phyloP scores from a whole-genome alignment of 2,888 invertebrate species.

The Loripinus fragilis region DNA sequence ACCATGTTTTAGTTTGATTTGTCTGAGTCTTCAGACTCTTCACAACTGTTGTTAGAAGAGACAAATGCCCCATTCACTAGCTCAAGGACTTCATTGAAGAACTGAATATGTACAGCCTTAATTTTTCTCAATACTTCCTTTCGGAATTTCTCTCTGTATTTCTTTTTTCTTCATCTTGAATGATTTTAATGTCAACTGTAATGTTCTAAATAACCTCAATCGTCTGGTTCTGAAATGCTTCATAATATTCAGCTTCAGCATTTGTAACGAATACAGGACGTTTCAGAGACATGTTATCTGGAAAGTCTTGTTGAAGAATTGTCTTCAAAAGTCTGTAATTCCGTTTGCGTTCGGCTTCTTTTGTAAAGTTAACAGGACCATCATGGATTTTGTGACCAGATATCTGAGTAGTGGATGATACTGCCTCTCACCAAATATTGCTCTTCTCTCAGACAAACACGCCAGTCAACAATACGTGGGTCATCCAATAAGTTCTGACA shows the following conservation, averaged over 20 bases:
- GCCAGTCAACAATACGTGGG: no score
- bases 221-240: no score
- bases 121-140: background rate
- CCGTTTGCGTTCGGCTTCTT: background rate
- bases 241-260: no score
- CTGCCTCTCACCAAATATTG: background rate
- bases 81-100: conserved; percentile 4
- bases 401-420: background rate
- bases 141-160: background rate
- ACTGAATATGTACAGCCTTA: conserved; percentile 13
- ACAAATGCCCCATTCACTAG: no score
- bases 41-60: no score
- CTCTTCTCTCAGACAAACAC: background rate
- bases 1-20: no score
- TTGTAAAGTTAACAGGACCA: background rate
- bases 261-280: no score
- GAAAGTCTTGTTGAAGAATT: background rate
- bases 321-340: background rate
- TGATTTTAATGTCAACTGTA: no score
- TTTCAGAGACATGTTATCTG: background rate
- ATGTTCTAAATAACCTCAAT: background rate
- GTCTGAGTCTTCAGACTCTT: no score
- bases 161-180: background rate
- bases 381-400: background rate
- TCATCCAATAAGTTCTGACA: no score